Evolutionary conservation across 2,888 invertebrate species (phyloP), one percentile per base, ranked within the genome.

Genomic region (Drosophila cracens): DNA sequence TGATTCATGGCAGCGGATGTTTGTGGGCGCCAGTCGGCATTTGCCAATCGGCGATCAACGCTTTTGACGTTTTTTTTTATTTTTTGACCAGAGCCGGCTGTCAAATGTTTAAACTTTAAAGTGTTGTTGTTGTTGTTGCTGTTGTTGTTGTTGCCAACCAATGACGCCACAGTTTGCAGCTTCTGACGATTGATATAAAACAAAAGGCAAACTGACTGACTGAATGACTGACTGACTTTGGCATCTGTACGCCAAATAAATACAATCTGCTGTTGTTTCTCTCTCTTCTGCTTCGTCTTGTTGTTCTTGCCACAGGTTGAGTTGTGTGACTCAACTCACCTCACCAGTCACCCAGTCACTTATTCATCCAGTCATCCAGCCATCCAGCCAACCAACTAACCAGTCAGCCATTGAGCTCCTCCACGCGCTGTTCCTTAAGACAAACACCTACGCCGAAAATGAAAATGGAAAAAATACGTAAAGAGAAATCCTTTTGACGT

Each of bases 401-500:
- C 73, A 70, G 46, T 51, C 68, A 68, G 36, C 81, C 21, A 46
- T 25, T 25, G 25, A 61, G 53, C 68, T 53, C 58, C 57, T 71
- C 76, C 88, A 88, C 88, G 86, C 72, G 86, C 69, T 67, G 48
- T 54, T 52, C 72, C 53, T 54, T 48, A n/a, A 58, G 43, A 78
- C 46, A 46, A 46, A 46, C 77, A 88, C 87, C 83, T 86, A 83
- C 83, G 81, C 81, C 60, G 66, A 25, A 54, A 25, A 6, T 4
- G 58, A 43, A 21, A 8, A 40, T 11, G 8, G 1, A 13, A 5
- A 38, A 38, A n/a, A 8, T 18, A 8, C 4, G n/a, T n/a, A 40
- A n/a, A 21, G 11, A 46, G 16, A 77, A 88, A 83, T 86, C 83
- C 89, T 72, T 83, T 86, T 83, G 83, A 83, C 83, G 83, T 83